A percentile compares a stretch with the other conserved stretches of the same genome.
Evolutionary conservation across 2,113 vertebrate species (phyloP).

Genomic region (Halcyon senegalensis): DNA sequence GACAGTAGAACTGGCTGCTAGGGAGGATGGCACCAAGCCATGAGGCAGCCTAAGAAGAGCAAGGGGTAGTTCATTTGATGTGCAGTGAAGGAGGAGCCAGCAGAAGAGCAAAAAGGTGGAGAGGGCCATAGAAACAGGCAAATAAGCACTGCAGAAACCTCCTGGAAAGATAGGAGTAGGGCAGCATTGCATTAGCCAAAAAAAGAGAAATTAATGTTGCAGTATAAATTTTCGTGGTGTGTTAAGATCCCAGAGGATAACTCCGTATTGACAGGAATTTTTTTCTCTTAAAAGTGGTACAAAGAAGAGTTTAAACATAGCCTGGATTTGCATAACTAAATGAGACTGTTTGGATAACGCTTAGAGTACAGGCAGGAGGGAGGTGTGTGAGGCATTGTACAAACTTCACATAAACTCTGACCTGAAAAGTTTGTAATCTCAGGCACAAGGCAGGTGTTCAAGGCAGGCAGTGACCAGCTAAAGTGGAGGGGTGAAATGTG

Average conservation of each 20-base stretch:
- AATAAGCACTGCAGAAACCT: not conserved
- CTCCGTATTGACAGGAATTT: not conserved
- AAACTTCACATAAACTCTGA: slow-evolving; percentile 19
- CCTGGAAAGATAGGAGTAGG: not conserved
- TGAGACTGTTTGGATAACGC: not conserved
- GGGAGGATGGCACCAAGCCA: not conserved
- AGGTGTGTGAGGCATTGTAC: fast-evolving
- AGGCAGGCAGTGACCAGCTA: slow-evolving; percentile 27
- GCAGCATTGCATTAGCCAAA: not conserved
- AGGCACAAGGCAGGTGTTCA: not conserved
- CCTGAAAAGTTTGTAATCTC: slow-evolving; percentile 28
- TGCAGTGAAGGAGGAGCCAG: not conserved
- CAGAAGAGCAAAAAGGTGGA: not conserved
- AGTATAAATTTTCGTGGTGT: not conserved
- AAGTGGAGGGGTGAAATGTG: not conserved
- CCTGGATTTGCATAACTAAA: not conserved
- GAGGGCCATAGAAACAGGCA: not conserved
- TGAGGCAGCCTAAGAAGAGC: not conserved
- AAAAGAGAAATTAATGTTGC: not conserved
- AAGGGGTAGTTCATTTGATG: not conserved
- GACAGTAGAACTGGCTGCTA: not conserved
- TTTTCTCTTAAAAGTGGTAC: not conserved
- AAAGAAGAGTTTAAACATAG: not conserved
- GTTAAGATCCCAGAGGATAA: not conserved
- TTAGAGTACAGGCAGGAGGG: not conserved